A percentile compares a stretch with the other conserved stretches of the same genome.
These are phyloP conservation scores for Oxycera nigricornis DNA, from an alignment of 2,888 invertebrate genomes.

Conservation along the genomic window DNA sequence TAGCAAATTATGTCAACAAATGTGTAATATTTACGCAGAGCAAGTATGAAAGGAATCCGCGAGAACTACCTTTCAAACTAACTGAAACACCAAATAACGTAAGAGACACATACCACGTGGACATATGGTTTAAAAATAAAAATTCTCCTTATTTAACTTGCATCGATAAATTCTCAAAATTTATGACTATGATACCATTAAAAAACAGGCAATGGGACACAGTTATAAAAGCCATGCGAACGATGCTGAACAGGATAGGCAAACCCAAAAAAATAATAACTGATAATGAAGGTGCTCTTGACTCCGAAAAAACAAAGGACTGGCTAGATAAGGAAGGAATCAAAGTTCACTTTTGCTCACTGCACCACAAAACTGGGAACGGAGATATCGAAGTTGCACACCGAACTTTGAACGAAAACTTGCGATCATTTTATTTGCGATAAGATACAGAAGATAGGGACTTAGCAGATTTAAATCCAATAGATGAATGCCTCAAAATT, in stretches of 20 bases:
- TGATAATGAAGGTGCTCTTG: slow-evolving; percentile 26
- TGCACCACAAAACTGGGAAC: slow-evolving; percentile 27
- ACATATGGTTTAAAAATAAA: slow-evolving; percentile 19
- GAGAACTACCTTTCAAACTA: slow-evolving; percentile 24
- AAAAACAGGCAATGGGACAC: slow-evolving; percentile 30
- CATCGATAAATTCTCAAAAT: slow-evolving; percentile 26
- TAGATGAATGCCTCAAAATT: background rate
- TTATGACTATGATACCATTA: slow-evolving; percentile 26
- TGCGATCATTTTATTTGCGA: slow-evolving; percentile 8
- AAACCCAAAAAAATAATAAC: slow-evolving; percentile 30
- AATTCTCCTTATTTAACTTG: slow-evolving; percentile 18
- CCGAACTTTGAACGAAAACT: slow-evolving; percentile 23
- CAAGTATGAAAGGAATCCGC: slow-evolving; percentile 30
- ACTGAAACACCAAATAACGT: slow-evolving; percentile 18
- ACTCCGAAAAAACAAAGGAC: slow-evolving; percentile 5
- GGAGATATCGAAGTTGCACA: slow-evolving; percentile 26
- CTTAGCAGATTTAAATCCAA: background rate
- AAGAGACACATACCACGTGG: slow-evolving; percentile 12
- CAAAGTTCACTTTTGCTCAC: slow-evolving; percentile 30
- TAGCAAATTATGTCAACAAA: slow-evolving; percentile 23
- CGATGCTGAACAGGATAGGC: slow-evolving; percentile 13
- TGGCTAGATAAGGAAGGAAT: slow-evolving; percentile 7
- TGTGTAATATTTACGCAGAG: slow-evolving; percentile 4
- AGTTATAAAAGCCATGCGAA: slow-evolving; percentile 19
- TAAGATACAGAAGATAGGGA: slow-evolving; percentile 12